phyloP scores from a whole-genome alignment of 2,113 vertebrate genomes.

The Ammodytes marinus region DNA sequence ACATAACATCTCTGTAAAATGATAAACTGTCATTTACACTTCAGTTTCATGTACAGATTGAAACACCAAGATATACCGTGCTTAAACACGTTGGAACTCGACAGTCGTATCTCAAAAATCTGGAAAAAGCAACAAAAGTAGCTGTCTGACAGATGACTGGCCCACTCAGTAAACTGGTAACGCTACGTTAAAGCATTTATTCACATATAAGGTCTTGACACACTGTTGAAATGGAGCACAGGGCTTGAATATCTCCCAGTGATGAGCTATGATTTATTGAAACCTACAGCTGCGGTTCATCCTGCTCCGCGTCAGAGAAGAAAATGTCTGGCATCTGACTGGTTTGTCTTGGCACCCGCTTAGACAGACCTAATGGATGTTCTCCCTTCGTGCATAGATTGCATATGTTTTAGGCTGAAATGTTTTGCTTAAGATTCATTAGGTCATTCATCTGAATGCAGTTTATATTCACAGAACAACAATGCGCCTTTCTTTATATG shows the following conservation, averaged over 20 bases:
- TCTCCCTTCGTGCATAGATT: slow-evolving; percentile 50
- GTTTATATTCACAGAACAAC: neutral
- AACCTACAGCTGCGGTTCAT: slow-evolving; percentile 44
- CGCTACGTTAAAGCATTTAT: neutral
- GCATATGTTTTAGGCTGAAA: slow-evolving; percentile 42
- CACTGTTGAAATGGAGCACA: neutral
- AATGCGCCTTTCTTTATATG: slow-evolving; percentile 16
- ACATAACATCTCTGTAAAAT: neutral
- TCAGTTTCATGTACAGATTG: neutral
- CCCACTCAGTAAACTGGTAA: neutral
- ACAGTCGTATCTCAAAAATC: neutral
- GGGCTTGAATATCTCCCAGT: neutral
- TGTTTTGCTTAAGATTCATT: slow-evolving; percentile 37
- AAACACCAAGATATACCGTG: neutral
- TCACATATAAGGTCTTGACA: neutral
- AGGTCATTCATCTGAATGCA: neutral
- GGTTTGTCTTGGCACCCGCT: slow-evolving; percentile 70
- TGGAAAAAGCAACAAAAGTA: slow-evolving; percentile 6
- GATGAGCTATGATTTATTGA: slow-evolving; percentile 46
- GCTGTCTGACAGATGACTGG: neutral
- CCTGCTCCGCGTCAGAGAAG: slow-evolving; percentile 38
- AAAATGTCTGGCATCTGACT: slow-evolving; percentile 49
- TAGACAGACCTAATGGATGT: slow-evolving; percentile 61
- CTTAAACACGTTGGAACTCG: neutral
- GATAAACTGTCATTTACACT: neutral